phyloP scores from a whole-genome alignment of 2,113 vertebrate genomes.

The Anolis carolinensis region DNA sequence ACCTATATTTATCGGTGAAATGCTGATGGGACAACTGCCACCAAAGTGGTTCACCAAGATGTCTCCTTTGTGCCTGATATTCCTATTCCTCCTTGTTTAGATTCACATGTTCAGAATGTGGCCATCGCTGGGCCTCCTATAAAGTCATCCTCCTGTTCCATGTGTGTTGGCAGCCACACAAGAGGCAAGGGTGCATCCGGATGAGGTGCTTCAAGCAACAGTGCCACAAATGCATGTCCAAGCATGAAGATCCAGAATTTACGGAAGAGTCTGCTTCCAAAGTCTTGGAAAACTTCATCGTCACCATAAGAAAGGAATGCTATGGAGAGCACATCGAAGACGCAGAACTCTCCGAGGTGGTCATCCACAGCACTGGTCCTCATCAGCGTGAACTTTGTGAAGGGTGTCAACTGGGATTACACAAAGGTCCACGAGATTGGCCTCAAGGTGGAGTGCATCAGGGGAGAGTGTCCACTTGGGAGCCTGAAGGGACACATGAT shows the following conservation, averaged over 20 bases:
- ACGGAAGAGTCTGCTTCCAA: conserved; percentile 2
- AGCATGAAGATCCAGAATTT: conserved; percentile 66
- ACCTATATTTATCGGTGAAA: too few species aligned
- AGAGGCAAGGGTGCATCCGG: conserved; percentile 61
- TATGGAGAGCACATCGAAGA: not conserved
- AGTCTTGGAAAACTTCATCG: not conserved
- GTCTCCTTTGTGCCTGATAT: not conserved
- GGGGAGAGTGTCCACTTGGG: not conserved
- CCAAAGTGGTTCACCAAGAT: too few species aligned
- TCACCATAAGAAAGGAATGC: not conserved
- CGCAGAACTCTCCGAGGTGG: not conserved
- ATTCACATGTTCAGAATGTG: conserved; percentile 77
- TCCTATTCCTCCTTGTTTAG: conserved; percentile 45
- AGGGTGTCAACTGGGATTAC: conserved; percentile 73
- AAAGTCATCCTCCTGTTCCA: conserved; percentile 73
- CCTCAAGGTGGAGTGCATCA: too few species aligned
- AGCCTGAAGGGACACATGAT: not conserved
- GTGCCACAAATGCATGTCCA: conserved; percentile 68
- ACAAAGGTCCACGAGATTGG: not conserved
- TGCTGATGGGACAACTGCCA: too few species aligned
- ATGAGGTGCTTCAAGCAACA: conserved; percentile 73
- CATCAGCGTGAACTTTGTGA: conserved; percentile 70
- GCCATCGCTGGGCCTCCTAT: conserved; percentile 76
- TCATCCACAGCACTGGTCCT: not conserved
- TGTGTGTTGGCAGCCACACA: conserved; percentile 51